Base-by-base conservation (phyloP, 1,140 invertebrate genomes). In the Littorina saxatilis region DNA sequence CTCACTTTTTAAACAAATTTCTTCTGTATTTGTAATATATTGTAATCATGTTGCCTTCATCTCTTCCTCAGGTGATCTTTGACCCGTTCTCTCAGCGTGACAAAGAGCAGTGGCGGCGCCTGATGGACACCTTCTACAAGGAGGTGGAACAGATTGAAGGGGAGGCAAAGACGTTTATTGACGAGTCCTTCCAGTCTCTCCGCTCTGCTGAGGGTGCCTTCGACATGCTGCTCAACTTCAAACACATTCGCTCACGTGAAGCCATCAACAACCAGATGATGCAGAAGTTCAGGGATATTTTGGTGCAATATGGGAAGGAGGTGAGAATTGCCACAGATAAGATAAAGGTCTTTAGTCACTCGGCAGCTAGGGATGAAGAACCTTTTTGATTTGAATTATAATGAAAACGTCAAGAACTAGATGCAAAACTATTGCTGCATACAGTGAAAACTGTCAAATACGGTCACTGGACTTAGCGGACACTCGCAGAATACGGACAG, bases 111-210 rank as follows among this genome's bases (percentile, higher is more conserved):
- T 98, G 97, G 97, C 95, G 96, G 82, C 95, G 95, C 1, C 94
- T 96, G 0, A 95, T 96, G 92, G 93, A 94, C 0, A 94, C 94
- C 79, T 97, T 98, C 87, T 94, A 96, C 87, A 94, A 93, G 47
- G 95, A 97, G 88, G 95, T 97, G 0, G 89, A 92, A 9, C 92
- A 93, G 82, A 93, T 98, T 3, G 97, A 98, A 89, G 94, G 94
- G n/a, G 96, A 97, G 88, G 96, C 96, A 0, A 95, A 95, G 86
- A 94, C 94, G 80, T 97, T 97, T 83, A 97, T 98, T 70, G 96
- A 98, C 90, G 94, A 96, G 85, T 96, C 96, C 81, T 98, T 98
- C 88, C 95, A 94, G 77, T 95, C 94, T 81, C 92, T 97, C 43
- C 95, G 96, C 63, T 96, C 94, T 40, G 95, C 97, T 0, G 96